Percentiles rank a stretch among this genome's conserved stretches.
These are phyloP conservation scores for Apus apus DNA, from an alignment of 2,113 vertebrate genomes.

Conservation along the genomic window DNA sequence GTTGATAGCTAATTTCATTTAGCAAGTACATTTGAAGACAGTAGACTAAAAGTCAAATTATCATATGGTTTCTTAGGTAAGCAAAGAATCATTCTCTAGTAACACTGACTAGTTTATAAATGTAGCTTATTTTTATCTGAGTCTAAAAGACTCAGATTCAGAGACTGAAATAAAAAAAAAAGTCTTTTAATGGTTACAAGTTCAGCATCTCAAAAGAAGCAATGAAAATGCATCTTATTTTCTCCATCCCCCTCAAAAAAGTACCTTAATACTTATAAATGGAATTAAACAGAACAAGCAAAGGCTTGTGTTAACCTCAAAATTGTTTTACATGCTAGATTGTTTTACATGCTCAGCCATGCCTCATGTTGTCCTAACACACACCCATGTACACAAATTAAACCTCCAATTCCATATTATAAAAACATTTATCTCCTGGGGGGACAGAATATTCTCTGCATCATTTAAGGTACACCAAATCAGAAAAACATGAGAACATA, in stretches of 20 bases:
- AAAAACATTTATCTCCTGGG: neutral
- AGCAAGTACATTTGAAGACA: neutral
- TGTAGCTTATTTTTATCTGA: neutral
- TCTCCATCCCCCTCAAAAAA: neutral
- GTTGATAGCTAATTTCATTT: neutral
- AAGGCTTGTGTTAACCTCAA: neutral
- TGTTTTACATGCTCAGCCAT: neutral
- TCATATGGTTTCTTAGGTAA: neutral
- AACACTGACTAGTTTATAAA: neutral
- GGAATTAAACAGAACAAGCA: neutral
- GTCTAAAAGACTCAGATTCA: neutral
- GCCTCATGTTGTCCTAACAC: neutral
- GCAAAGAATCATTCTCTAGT: neutral
- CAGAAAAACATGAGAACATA: neutral
- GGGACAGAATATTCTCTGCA: neutral
- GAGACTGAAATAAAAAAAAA: neutral
- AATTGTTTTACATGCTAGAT: too few species aligned
- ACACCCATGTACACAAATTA: neutral
- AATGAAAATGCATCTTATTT: neutral
- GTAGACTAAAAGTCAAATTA: constrained; percentile 23
- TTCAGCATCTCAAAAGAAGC: neutral
- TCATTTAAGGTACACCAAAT: neutral
- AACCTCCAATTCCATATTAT: neutral
- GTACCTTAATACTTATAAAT: neutral
- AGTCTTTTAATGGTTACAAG: neutral